Conservation (phyloP, 2,888 invertebrate species). For the Parapristionchus giblindavisi region DNA sequence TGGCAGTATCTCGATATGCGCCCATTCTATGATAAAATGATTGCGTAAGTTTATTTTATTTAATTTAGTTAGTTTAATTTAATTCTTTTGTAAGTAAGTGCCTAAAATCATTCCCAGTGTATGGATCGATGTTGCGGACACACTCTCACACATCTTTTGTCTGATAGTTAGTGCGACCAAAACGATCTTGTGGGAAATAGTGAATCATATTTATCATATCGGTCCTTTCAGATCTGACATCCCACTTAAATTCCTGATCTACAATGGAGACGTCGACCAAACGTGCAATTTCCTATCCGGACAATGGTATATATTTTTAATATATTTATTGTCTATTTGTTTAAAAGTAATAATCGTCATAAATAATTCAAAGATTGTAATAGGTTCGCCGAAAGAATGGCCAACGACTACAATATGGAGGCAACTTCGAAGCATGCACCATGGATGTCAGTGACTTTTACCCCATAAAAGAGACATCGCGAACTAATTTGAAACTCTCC, state of each 20-base stretch:
- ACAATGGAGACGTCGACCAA: slow-evolving; percentile 53
- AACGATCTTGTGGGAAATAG: too few relatives aligned
- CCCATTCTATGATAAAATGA: slow-evolving; percentile 36
- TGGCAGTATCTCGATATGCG: slow-evolving; percentile 37
- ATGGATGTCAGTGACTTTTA: slow-evolving; percentile 10
- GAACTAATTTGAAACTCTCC: too few relatives aligned
- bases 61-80: not conserved
- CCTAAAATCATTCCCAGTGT: not conserved
- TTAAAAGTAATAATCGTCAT: not conserved
- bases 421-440: not conserved
- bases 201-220: too few relatives aligned
- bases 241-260: slow-evolving; percentile 47
- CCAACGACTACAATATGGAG: slow-evolving; percentile 14
- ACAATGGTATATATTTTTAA: slow-evolving; percentile 45
- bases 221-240: slow-evolving; percentile 35
- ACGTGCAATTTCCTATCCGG: slow-evolving; percentile 54
- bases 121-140: too few relatives aligned
- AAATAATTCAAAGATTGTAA: not conserved
- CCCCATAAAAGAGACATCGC: too few relatives aligned
- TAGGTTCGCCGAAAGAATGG: slow-evolving; percentile 12
- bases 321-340: not conserved
- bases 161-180: too few relatives aligned
- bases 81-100: not conserved
- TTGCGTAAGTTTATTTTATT: slow-evolving; percentile 17
- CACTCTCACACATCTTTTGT: too few relatives aligned